Conservation (phyloP, 2,888 invertebrate genomes). For the Dynastes hyllus region DNA sequence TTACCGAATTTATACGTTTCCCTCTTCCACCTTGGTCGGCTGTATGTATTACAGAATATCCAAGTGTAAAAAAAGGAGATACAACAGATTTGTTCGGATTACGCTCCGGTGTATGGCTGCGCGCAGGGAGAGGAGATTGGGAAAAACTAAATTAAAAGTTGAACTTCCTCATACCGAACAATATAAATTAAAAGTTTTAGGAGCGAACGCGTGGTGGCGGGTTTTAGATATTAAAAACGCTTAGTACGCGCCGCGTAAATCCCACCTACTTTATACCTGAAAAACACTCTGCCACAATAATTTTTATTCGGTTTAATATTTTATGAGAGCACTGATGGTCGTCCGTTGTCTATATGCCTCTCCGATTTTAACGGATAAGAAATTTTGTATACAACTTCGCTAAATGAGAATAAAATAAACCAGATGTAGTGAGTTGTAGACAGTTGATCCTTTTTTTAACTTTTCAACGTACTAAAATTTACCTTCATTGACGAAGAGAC, state of each 20-base stretch:
- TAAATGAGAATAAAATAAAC: constrained; percentile 45
- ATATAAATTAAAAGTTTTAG: constrained; percentile 54
- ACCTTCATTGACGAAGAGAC: constrained; percentile 17
- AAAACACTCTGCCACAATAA: constrained; percentile 35
- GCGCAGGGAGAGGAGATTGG: constrained; percentile 29
- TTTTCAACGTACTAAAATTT: constrained; percentile 36
- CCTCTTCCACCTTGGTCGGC: constrained; percentile 48
- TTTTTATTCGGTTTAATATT: constrained; percentile 46
- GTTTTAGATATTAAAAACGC: constrained; percentile 44
- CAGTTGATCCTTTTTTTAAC: constrained; percentile 20
- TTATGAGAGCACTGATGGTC: constrained; percentile 32
- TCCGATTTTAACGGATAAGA: constrained; percentile 11
- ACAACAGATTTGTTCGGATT: constrained; percentile 44
- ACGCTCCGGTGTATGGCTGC: constrained; percentile 1
- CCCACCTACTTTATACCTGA: constrained; percentile 46
- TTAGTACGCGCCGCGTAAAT: constrained; percentile 31
- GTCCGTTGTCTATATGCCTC: constrained; percentile 9
- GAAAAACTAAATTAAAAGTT: constrained; percentile 54
- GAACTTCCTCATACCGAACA: constrained; percentile 50
- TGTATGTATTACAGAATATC: constrained; percentile 54
- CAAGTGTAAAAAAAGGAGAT: constrained; percentile 32
- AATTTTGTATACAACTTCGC: constrained; percentile 19
- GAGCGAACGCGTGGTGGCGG: constrained; percentile 37
- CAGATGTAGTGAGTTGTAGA: constrained; percentile 27
- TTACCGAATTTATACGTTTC: constrained; percentile 60